Conservation (phyloP, 2,888 invertebrate species). For the Drosophila infuscata region DNA sequence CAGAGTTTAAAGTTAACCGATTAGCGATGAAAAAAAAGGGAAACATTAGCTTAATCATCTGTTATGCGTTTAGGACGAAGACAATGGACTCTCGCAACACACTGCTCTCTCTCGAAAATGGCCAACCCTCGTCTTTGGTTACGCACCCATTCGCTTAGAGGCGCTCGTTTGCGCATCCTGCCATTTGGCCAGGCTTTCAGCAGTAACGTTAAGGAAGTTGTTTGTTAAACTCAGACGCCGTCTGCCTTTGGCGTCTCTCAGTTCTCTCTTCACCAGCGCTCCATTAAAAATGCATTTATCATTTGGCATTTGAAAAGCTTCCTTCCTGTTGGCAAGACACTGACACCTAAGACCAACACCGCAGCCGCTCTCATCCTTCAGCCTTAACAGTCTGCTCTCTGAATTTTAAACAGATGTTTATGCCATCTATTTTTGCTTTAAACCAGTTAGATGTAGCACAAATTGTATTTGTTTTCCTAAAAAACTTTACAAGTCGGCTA, state of each 20-base stretch:
- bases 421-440: conserved; percentile 16
- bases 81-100: conserved; percentile 5
- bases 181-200: conserved; percentile 51
- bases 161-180: conserved; percentile 62
- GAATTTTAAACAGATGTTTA: conserved; percentile 54
- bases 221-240: conserved; percentile 63
- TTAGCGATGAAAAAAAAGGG: conserved; percentile 50
- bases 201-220: conserved; percentile 65
- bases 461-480: conserved; percentile 66
- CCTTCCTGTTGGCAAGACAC: conserved; percentile 72
- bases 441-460: conserved; percentile 43
- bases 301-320: conserved; percentile 79
- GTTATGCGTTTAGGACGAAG: conserved; percentile 36
- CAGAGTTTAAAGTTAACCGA: conserved; percentile 51
- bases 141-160: conserved; percentile 43
- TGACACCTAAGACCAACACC: conserved; percentile 60
- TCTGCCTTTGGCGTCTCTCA: conserved; percentile 27
- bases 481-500: conserved; percentile 51
- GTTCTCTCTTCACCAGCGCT: conserved; percentile 44
- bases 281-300: conserved; percentile 79
- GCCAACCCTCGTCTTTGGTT: conserved; percentile 30
- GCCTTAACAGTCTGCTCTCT: conserved; percentile 24
- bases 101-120: background rate
- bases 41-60: conserved; percentile 74
- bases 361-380: conserved; percentile 25